phyloP scores from a whole-genome alignment of 1,140 invertebrate species.

The Aphelinus certus region DNA sequence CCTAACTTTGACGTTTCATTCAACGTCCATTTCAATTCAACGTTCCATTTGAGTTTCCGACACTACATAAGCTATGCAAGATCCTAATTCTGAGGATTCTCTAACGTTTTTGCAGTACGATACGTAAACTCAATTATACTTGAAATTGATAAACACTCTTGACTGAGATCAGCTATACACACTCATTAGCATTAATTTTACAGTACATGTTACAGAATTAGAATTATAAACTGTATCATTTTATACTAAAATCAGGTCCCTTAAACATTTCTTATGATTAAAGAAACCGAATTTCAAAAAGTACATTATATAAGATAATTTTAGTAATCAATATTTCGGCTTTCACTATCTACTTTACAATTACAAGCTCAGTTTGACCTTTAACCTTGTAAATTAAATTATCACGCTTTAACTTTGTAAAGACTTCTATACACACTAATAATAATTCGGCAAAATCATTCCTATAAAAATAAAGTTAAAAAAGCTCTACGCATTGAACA shows the following conservation, averaged over 20 bases:
- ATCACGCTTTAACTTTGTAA: neutral
- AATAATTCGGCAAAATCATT: slow-evolving; percentile 32
- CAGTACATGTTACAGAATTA: slow-evolving; percentile 10
- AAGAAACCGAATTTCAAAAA: neutral
- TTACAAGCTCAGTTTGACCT: slow-evolving; percentile 27
- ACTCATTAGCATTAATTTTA: slow-evolving; percentile 20
- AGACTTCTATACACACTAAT: slow-evolving; percentile 12
- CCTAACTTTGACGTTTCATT: neutral
- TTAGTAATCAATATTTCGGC: slow-evolving; percentile 6
- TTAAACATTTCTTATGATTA: neutral
- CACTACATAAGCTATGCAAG: too few species aligned
- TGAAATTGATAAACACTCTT: neutral
- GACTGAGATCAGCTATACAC: too few species aligned
- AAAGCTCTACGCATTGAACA: slow-evolving; percentile 26
- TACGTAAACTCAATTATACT: slow-evolving; percentile 1
- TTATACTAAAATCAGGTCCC: slow-evolving; percentile 24
- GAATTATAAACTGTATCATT: slow-evolving; percentile 12
- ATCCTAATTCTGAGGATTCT: neutral
- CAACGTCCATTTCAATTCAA: neutral
- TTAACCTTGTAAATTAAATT: slow-evolving; percentile 8
- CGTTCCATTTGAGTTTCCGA: too few species aligned
- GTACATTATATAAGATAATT: neutral
- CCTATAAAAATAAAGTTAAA: slow-evolving; percentile 37
- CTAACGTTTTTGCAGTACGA: neutral
- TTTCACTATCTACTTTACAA: slow-evolving; percentile 12